Evolutionary conservation across 2,797 vertebrate genomes (phyloP), one percentile per base, ranked within the genome.

Genomic region (Sebastiscus tertius): DNA sequence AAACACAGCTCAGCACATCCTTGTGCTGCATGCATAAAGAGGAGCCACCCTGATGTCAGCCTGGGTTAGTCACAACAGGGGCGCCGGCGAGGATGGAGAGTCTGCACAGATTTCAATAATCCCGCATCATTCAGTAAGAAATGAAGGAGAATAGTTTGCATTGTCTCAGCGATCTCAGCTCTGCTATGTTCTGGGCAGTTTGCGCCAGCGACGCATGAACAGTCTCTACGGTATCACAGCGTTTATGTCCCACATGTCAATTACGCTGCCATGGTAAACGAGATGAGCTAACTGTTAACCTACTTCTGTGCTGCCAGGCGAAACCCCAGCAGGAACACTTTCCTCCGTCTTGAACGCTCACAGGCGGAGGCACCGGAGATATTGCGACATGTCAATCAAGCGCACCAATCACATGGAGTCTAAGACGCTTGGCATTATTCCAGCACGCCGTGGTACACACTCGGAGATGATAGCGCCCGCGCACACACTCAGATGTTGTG

Each of bases 1-100:
- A 94, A 93, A 88, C 89, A 82, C 87, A 90, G 89, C 91, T 94
- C 92, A 92, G 92, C 91, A 93, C 83, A 86, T 91, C 84, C 64
- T 52, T 16, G 80, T 31, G 77, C 82, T 72, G 90, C 90, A 87
- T 91, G 66, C 88, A 91, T 83, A 88, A 90, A 88, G 73, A 87
- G 75, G 36, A 88, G 85, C 72, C 67, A 34, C 73, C 76, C 67
- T 72, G 1, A 68, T 84, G 90, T 91, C 91, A 72, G 56, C 75
- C 77, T 27, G 16, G 84, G 86, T 92, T 88, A 87, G 88, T 88
- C 67, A 24, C 80, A 82, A 84, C 77, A 72, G 74, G 62, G 63
- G 69, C 71, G 5, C 54, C 11, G 6, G 59, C 59, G 11, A 49
- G 36, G 69, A 71, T 39, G 60, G 54, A 29, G 26, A 26, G 22